These are phyloP conservation scores for Hiodon alosoides DNA, from an alignment of 2,113 vertebrate species.

Conservation along the genomic window DNA sequence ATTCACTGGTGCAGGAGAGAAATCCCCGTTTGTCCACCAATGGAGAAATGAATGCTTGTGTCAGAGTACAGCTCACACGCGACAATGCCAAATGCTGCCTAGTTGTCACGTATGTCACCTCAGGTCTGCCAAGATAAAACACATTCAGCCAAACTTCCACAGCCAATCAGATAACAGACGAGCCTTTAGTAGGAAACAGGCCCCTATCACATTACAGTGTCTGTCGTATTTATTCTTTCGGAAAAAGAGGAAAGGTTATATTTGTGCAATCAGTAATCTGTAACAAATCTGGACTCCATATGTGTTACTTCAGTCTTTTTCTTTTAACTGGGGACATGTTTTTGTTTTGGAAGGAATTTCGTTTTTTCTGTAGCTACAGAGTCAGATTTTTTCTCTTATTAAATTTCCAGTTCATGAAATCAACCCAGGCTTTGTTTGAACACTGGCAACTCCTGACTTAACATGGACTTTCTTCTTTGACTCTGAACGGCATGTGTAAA, in stretches of 20 bases:
- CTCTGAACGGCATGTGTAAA: constrained; percentile 19
- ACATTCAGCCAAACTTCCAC: constrained; percentile 11
- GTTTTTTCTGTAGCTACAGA: constrained; percentile 37
- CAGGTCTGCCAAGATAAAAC: constrained; percentile 16
- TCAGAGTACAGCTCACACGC: constrained; percentile 6
- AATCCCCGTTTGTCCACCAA: neutral
- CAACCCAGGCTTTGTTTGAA: constrained; percentile 44
- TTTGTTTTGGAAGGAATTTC: constrained; percentile 31
- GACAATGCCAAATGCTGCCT: neutral
- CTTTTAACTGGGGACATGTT: constrained; percentile 37
- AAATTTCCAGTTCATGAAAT: constrained; percentile 45
- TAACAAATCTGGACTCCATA: constrained; percentile 51
- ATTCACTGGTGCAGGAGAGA: constrained; percentile 2
- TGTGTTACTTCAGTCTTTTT: constrained; percentile 42
- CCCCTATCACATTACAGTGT: constrained; percentile 19
- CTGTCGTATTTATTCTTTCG: constrained; percentile 26
- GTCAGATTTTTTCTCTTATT: constrained; percentile 28
- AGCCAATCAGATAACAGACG: neutral
- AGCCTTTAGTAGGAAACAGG: constrained; percentile 28
- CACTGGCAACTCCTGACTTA: constrained; percentile 34
- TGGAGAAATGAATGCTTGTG: neutral
- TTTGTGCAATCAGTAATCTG: constrained; percentile 42
- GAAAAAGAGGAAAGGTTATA: constrained; percentile 37
- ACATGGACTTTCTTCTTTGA: constrained; percentile 26
- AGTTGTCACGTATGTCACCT: neutral